Percentiles rank a stretch among this genome's conserved stretches.
These are phyloP conservation scores for Pocillopora grandis DNA, from an alignment of 92 coral and sea anemone species.

Conservation along the genomic window DNA sequence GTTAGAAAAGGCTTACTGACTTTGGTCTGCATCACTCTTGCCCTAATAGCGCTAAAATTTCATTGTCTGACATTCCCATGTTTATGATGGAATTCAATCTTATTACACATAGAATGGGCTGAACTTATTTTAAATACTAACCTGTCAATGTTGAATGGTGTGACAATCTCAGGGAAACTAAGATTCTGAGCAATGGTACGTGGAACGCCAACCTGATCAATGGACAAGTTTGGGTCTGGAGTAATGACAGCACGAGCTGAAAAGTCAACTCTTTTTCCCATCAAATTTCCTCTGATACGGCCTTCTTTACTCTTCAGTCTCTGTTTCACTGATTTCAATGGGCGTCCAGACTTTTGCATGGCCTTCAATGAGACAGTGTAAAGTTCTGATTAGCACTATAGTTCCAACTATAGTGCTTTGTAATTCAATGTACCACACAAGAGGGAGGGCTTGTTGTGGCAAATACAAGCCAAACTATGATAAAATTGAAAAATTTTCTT, in stretches of 20 bases:
- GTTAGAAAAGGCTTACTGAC: neutral
- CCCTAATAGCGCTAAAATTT: neutral
- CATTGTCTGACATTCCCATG: neutral
- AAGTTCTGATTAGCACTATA: neutral
- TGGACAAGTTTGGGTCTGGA: constrained; percentile 91
- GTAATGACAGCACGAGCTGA: constrained; percentile 99
- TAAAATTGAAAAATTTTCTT: too few relatives aligned
- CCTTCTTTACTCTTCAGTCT: constrained; percentile 98
- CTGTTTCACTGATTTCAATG: constrained; percentile 95
- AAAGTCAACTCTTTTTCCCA: constrained; percentile 99
- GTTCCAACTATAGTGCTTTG: neutral
- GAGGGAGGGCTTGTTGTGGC: too few relatives aligned
- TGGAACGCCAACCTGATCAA: constrained; percentile 99
- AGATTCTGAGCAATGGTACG: constrained; percentile 97
- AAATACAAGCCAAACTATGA: too few relatives aligned
- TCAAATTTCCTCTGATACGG: constrained; percentile 96
- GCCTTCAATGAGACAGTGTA: constrained; percentile 58
- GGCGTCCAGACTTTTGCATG: constrained; percentile 99
- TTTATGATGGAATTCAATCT: neutral
- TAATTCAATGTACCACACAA: too few relatives aligned
- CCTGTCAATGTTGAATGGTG: constrained; percentile 99
- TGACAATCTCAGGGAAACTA: constrained; percentile 97
- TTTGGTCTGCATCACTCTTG: neutral
- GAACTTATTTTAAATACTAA: constrained; percentile 9
- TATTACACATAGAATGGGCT: neutral